A percentile compares a stretch with the other conserved stretches of the same genome.
Evolutionary conservation across 2,888 invertebrate species (phyloP).

Genomic region (Lacanobia oleracea): DNA sequence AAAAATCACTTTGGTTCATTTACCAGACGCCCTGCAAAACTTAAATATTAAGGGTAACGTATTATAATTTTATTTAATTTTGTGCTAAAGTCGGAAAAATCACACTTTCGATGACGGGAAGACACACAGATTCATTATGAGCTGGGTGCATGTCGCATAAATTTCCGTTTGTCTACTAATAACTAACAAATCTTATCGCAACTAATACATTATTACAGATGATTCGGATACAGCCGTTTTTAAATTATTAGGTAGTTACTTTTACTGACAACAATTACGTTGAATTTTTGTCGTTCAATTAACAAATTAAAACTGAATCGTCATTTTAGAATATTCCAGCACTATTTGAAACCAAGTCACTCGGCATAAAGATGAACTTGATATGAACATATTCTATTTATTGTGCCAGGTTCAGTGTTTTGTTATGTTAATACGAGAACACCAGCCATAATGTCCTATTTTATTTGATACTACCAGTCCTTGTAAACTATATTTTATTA

Average conservation of each 20-base stretch:
- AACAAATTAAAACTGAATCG: constrained; percentile 20
- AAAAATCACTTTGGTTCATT: constrained; percentile 78
- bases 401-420: constrained; percentile 41
- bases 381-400: constrained; percentile 32
- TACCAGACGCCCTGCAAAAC: constrained; percentile 80
- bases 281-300: neutral
- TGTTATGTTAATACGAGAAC: constrained; percentile 49
- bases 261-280: neutral
- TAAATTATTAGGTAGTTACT: neutral
- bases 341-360: constrained; percentile 37
- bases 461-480: constrained; percentile 31
- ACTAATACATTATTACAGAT: constrained; percentile 48
- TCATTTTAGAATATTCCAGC: constrained; percentile 19
- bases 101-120: constrained; percentile 72
- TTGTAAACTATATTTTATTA: constrained; percentile 15
- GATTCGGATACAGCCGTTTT: constrained; percentile 7
- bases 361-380: constrained; percentile 39
- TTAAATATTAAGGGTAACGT: constrained; percentile 84
- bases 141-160: constrained; percentile 81
- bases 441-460: constrained; percentile 31
- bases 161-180: constrained; percentile 61
- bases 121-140: constrained; percentile 88
- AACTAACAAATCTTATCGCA: constrained; percentile 51
- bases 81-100: constrained; percentile 63
- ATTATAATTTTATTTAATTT: constrained; percentile 73